These are phyloP conservation scores for Lacerta bilineata DNA, from an alignment of 2,797 vertebrate genomes.

Conservation along the genomic window DNA sequence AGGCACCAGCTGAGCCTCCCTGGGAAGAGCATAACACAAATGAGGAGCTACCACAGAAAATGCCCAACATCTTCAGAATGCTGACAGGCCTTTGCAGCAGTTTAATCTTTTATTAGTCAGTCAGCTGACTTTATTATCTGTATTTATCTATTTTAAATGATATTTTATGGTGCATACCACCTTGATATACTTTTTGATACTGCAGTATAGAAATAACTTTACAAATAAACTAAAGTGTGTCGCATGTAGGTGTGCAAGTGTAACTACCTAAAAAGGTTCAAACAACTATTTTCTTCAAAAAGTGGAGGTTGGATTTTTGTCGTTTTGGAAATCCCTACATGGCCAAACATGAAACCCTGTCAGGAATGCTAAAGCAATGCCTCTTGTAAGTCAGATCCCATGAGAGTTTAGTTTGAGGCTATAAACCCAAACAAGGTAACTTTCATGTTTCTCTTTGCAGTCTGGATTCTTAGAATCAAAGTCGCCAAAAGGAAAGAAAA, in stretches of 20 bases:
- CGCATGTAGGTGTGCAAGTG: neutral
- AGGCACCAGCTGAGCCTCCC: too few relatives aligned
- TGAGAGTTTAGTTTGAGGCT: slow-evolving; percentile 1
- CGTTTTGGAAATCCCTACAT: neutral
- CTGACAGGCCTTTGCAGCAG: too few relatives aligned
- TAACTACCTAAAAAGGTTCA: neutral
- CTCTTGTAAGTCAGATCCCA: neutral
- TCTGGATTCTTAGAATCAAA: slow-evolving; percentile 6
- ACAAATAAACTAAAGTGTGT: neutral
- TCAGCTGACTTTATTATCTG: too few relatives aligned
- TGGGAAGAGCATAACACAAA: too few relatives aligned
- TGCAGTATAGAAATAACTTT: too few relatives aligned
- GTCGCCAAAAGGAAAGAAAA: neutral
- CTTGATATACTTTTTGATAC: too few relatives aligned
- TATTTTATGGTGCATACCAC: too few relatives aligned
- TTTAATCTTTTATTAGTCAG: too few relatives aligned
- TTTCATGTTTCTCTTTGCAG: neutral
- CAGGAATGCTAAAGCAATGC: neutral
- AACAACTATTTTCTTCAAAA: neutral
- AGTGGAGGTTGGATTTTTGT: neutral
- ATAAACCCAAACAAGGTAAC: slow-evolving; percentile 4
- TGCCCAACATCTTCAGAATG: too few relatives aligned
- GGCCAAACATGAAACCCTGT: neutral
- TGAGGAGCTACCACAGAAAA: too few relatives aligned
- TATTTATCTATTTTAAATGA: too few relatives aligned